These are phyloP conservation scores for Okamejei kenojei DNA, from an alignment of 2,797 vertebrate species.

Conservation along the genomic window DNA sequence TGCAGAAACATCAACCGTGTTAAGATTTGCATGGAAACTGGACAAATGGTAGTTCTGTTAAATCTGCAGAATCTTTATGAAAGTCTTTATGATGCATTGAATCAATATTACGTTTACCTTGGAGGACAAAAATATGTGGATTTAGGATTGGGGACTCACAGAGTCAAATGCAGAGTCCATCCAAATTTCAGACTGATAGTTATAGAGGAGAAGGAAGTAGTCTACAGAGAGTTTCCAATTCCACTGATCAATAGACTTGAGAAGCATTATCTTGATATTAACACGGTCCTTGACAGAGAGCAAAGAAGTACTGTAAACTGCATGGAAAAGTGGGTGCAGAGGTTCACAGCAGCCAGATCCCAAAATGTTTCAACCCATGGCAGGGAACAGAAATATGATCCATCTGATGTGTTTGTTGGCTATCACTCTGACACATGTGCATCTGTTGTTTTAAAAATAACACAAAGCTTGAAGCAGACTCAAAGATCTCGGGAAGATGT, in stretches of 20 bases:
- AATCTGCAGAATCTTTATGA: conserved; percentile 95
- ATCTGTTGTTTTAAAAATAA: conserved; percentile 77
- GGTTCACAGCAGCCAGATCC: conserved; percentile 53
- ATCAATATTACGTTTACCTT: conserved; percentile 90
- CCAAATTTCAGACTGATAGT: conserved; percentile 78
- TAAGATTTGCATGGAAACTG: conserved; percentile 95
- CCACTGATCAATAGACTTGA: conserved; percentile 94
- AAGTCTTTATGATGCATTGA: conserved; percentile 94
- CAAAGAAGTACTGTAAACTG: conserved; percentile 62
- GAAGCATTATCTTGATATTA: conserved; percentile 89
- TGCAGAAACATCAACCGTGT: conserved; percentile 92
- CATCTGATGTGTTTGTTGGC: conserved; percentile 79
- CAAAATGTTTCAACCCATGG: conserved; percentile 43
- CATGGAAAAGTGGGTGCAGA: conserved; percentile 66
- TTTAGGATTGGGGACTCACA: conserved; percentile 86
- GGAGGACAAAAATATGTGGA: conserved; percentile 94
- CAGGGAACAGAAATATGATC: conserved; percentile 56
- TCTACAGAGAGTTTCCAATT: conserved; percentile 85
- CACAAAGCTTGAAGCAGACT: conserved; percentile 51
- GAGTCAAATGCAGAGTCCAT: conserved; percentile 94
- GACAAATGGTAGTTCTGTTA: conserved; percentile 79
- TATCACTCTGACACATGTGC: conserved; percentile 84
- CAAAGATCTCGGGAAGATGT: conserved; percentile 46
- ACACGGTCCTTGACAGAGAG: conserved; percentile 67
- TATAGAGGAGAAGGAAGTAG: conserved; percentile 86